phyloP scores from a whole-genome alignment of 1,140 invertebrate genomes.

The Heterodera carotae region DNA sequence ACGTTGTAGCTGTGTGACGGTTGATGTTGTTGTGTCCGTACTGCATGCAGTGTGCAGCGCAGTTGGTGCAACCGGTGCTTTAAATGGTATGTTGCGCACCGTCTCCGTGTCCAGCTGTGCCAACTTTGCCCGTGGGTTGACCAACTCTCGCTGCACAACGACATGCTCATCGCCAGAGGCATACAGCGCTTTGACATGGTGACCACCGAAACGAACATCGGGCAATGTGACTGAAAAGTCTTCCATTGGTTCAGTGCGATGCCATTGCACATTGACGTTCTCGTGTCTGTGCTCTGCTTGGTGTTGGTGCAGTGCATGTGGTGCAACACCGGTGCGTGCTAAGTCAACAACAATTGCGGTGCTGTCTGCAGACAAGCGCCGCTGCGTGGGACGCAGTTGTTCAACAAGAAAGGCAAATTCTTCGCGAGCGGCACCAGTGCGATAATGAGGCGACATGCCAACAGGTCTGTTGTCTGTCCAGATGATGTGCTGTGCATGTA shows the following conservation, averaged over 20 bases:
- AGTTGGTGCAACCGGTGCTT: conserved; percentile 17
- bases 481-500: conserved; percentile 11
- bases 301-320: conserved; percentile 27
- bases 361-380: background rate
- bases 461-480: conserved; percentile 20
- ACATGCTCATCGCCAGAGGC: conserved; percentile 19
- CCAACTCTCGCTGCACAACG: conserved; percentile 7
- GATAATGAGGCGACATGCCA: conserved; percentile 24
- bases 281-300: conserved; percentile 30
- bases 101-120: conserved; percentile 2
- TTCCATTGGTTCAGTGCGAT: conserved; percentile 10
- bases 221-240: conserved; percentile 33
- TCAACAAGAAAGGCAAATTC: conserved; percentile 8
- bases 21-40: conserved; percentile 26
- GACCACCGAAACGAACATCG: conserved; percentile 27
- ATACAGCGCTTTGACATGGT: background rate
- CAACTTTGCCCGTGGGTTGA: conserved; percentile 7
- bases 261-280: conserved; percentile 36
- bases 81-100: background rate
- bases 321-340: conserved; percentile 16
- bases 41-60: conserved; percentile 14
- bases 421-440: conserved; percentile 39
- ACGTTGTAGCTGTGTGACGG: conserved; percentile 32
- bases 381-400: conserved; percentile 9
- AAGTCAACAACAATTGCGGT: conserved; percentile 12